phyloP scores from a whole-genome alignment of 2,113 vertebrate species.

The Chamaetylas fuelleborni region DNA sequence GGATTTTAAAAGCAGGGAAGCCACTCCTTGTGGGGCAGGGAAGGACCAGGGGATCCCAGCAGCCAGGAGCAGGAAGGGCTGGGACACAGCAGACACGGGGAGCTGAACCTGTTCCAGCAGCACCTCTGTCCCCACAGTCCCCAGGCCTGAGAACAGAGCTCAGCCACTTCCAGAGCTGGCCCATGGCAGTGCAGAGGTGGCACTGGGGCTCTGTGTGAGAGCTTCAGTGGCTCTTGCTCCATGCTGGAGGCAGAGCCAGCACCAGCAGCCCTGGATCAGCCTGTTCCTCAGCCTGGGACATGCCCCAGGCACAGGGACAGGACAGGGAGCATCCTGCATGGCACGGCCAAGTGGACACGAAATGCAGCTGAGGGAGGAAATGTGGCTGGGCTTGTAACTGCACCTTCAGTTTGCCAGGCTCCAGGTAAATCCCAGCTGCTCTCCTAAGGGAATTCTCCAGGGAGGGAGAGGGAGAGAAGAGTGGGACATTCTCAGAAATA shows the following conservation, averaged over 20 bases:
- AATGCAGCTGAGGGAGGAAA: not conserved
- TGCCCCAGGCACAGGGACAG: not conserved
- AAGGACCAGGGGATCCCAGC: not conserved
- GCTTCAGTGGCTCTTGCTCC: not conserved
- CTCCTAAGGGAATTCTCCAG: not conserved
- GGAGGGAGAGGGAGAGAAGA: not conserved
- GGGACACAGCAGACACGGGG: not conserved
- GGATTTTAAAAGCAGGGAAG: not conserved
- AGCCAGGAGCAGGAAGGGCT: not conserved
- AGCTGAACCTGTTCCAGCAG: not conserved
- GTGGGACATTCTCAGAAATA: not conserved
- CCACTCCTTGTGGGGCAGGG: rapidly evolving
- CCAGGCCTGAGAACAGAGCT: not conserved
- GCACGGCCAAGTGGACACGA: not conserved
- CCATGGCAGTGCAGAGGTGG: rapidly evolving
- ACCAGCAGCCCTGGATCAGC: not conserved
- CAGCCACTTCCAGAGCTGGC: not conserved
- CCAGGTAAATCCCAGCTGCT: not conserved
- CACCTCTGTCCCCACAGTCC: not conserved
- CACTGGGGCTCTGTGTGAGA: rapidly evolving
- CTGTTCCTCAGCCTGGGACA: not conserved
- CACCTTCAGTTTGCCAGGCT: not conserved
- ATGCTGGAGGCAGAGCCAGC: not conserved
- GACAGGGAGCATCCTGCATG: not conserved
- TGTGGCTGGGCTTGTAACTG: not conserved